phyloP scores from a whole-genome alignment of 2,113 vertebrate genomes.

The Periophthalmus modestus region DNA sequence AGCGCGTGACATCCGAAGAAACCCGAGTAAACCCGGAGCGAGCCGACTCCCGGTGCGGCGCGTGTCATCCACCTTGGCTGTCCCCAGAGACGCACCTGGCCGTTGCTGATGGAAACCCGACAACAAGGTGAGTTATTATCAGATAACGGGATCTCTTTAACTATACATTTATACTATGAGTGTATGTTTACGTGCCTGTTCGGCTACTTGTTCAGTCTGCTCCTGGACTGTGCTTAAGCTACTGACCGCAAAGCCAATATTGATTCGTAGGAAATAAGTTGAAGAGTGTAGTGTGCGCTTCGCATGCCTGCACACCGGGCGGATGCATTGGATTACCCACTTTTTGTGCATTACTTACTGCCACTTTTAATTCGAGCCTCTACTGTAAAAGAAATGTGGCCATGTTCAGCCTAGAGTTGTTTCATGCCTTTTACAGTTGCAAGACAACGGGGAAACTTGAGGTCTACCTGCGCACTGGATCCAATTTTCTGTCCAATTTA shows the following conservation, averaged over 20 bases:
- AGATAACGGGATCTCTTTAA: no score
- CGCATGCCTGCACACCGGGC: background rate
- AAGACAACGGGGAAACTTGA: conserved; percentile 31
- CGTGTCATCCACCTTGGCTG: conserved; percentile 7
- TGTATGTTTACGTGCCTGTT: background rate
- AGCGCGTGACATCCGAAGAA: conserved; percentile 53
- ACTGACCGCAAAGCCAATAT: background rate
- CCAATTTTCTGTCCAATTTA: conserved; percentile 18
- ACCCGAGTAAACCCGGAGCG: conserved; percentile 17
- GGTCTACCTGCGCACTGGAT: conserved; percentile 1
- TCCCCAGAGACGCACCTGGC: conserved; percentile 13
- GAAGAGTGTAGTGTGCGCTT: background rate
- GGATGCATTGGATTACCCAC: background rate
- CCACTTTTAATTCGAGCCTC: background rate
- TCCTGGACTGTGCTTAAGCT: conserved; percentile 4
- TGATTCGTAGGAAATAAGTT: background rate
- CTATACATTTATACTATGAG: background rate
- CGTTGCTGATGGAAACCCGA: conserved; percentile 70
- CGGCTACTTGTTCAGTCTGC: background rate
- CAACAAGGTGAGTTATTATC: conserved; percentile 73
- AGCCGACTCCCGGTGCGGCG: conserved; percentile 16
- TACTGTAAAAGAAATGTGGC: background rate
- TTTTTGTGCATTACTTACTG: background rate
- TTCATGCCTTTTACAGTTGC: conserved; percentile 15
- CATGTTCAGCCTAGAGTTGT: no score